Evolutionary conservation across 2,797 vertebrate species (phyloP).

Genomic region (Crenichthys baileyi): DNA sequence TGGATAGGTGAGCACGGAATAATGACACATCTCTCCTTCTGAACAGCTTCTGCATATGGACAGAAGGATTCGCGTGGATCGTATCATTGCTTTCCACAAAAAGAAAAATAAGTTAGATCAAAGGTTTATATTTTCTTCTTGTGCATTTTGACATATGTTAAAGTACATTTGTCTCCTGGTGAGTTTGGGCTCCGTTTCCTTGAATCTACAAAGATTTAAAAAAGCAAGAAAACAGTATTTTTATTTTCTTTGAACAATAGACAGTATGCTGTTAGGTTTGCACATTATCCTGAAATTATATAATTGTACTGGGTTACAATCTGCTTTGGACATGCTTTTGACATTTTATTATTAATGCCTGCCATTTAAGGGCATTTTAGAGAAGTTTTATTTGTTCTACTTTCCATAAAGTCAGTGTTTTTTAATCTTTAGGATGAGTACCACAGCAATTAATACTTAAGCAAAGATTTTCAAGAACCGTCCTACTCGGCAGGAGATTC

Average conservation of each 20-base stretch:
- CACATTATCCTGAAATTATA: background rate
- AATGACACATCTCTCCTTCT: slow-evolving; percentile 80
- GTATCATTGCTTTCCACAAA: background rate
- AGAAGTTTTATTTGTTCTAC: no score
- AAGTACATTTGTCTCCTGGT: background rate
- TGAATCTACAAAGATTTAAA: background rate
- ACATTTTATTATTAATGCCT: no score
- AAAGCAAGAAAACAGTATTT: background rate
- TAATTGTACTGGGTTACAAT: no score
- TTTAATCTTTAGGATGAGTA: no score
- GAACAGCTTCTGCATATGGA: slow-evolving; percentile 62
- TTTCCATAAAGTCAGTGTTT: no score
- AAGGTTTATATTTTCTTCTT: background rate
- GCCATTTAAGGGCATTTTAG: no score
- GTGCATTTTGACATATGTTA: background rate
- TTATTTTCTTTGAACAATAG: background rate
- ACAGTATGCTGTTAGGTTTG: background rate
- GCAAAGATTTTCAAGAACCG: no score
- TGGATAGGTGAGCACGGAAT: slow-evolving; percentile 78
- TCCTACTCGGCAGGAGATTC: background rate
- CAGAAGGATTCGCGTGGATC: slow-evolving; percentile 56
- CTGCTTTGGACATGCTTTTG: no score
- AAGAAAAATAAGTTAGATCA: background rate
- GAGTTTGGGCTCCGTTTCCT: background rate
- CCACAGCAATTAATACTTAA: no score